Conservation (phyloP, 2,113 vertebrate species). For the Phalacrocorax pelagicus region DNA sequence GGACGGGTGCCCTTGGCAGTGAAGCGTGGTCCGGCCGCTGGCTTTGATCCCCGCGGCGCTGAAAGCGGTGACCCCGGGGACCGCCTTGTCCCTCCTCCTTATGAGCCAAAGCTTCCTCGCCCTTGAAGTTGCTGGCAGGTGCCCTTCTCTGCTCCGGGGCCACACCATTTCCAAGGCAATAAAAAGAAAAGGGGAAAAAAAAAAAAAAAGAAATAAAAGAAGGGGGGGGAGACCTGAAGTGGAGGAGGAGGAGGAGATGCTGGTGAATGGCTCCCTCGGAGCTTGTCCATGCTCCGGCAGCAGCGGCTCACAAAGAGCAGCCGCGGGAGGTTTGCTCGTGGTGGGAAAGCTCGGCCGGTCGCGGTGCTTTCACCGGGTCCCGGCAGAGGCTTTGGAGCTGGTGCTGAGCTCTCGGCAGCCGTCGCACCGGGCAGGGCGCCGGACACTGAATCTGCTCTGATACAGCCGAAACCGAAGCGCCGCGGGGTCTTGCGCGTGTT, state of each 20-base stretch:
- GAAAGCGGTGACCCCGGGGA: neutral
- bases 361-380: neutral
- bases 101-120: neutral
- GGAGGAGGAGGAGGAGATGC: conserved; percentile 19
- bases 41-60: neutral
- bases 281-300: conserved; percentile 26
- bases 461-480: neutral
- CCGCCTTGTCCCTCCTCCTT: neutral
- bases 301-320: conserved; percentile 20
- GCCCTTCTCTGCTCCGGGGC: conserved; percentile 13
- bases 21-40: neutral
- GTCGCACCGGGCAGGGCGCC: fast-evolving
- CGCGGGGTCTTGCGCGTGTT: fast-evolving
- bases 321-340: neutral
- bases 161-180: neutral
- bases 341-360: neutral
- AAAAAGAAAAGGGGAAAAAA: neutral
- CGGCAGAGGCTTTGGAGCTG: neutral
- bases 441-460: neutral
- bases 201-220: neutral
- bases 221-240: neutral
- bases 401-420: neutral
- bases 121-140: conserved; percentile 60
- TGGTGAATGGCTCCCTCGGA: conserved; percentile 4
- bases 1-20: neutral